Evolutionary conservation across 1,140 invertebrate genomes (phyloP).

Genomic region (Metaphire vulgaris): DNA sequence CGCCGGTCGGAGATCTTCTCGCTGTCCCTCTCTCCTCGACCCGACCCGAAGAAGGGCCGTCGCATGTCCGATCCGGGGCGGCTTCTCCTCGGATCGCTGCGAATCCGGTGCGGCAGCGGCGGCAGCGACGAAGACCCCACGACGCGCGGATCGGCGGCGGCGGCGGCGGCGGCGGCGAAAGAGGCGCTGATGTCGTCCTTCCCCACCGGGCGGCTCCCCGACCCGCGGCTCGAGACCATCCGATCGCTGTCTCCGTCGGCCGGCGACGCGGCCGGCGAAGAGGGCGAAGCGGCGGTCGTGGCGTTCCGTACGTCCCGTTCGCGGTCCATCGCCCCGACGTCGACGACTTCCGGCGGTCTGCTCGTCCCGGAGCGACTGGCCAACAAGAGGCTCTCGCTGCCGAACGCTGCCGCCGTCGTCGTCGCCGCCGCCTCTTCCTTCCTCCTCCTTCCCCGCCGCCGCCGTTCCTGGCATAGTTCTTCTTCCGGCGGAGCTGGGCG

Average conservation of each 20-base stretch:
- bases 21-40: slow-evolving; percentile 8
- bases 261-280: slow-evolving; percentile 5
- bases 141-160: no score
- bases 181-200: background rate
- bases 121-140: no score
- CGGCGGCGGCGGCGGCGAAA: background rate
- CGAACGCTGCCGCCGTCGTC: background rate
- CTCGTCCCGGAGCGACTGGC: background rate
- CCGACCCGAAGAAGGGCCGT: slow-evolving; percentile 1
- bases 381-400: background rate
- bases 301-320: slow-evolving; percentile 9
- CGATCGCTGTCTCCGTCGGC: slow-evolving; percentile 11
- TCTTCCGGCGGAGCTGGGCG: background rate
- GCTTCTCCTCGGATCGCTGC: background rate
- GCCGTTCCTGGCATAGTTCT: no score
- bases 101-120: background rate
- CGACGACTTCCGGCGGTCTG: slow-evolving; percentile 3
- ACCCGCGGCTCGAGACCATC: slow-evolving; percentile 16
- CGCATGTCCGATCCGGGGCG: slow-evolving; percentile 16
- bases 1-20: slow-evolving; percentile 5
- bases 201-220: slow-evolving; percentile 11
- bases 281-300: slow-evolving; percentile 15
- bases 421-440: no score
- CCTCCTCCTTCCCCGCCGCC: no score
- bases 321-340: background rate